Evolutionary conservation across 2,113 vertebrate genomes (phyloP), one percentile per base, ranked within the genome.

Genomic region (Cochlearius cochlearius): DNA sequence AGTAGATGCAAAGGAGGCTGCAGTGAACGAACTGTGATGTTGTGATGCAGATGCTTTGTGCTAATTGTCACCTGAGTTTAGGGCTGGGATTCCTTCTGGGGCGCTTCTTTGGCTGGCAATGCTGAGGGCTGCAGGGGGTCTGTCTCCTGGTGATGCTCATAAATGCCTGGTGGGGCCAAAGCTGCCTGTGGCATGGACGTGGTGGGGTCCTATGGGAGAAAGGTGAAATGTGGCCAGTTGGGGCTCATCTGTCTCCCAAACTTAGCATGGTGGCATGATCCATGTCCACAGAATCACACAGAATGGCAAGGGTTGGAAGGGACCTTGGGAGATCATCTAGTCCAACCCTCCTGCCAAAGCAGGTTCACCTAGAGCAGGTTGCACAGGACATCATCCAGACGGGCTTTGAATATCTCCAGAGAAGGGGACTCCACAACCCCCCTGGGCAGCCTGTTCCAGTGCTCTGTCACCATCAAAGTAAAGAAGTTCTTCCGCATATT

Each of bases 221-320:
- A 85, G 43, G 26, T 59, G 78, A 78, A 78, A 59, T 0, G 0
- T n/a, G 87, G n/a, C 17, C 47, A 29, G 1, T 0, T 59, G 7
- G 34, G 41, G 19, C 25, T 92, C 34, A 43, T 11, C 43, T 83
- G 29, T 27, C 15, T 55, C 38, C 52, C 43, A 78, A 14, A 59
- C 55, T 15, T 32, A 67, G 38, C 8, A 3, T 10, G 38, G 27
- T 52, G 29, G 12, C 32, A 15, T 20, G 20, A 43, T 16, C n/a
- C 20, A 18, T 7, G 17, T 43, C 34, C 66, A n/a, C n/a, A n/a
- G n/a, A n/a, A n/a, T n/a, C n/a, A n/a, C n/a, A n/a, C n/a, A n/a
- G n/a, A n/a, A n/a, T n/a, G n/a, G n/a, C n/a, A n/a, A n/a, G n/a
- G n/a, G n/a, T n/a, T n/a, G n/a, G n/a, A n/a, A n/a, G n/a, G n/a